A percentile compares a stretch with the other conserved stretches of the same genome.
Evolutionary conservation across 2,888 invertebrate genomes (phyloP).

Genomic region (Cetonia aurata): DNA sequence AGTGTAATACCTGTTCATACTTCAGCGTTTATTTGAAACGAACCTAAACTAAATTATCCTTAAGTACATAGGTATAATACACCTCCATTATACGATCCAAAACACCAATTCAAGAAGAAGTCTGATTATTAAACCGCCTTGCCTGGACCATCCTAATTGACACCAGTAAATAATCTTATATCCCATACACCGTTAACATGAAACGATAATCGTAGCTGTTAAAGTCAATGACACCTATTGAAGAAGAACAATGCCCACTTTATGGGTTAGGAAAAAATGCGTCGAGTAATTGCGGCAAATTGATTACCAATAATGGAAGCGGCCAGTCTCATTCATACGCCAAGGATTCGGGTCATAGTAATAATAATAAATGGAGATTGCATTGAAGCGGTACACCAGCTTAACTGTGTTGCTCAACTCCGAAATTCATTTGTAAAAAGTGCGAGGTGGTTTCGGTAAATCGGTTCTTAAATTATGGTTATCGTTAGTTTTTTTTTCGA

Average conservation of each 20-base stretch:
- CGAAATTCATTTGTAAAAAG: constrained; percentile 20
- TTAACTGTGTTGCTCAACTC: constrained; percentile 21
- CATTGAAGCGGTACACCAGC: constrained; percentile 11
- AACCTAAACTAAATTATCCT: constrained; percentile 1
- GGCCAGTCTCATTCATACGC: constrained; percentile 22
- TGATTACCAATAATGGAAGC: constrained; percentile 29
- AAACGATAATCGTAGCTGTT: constrained; percentile 11
- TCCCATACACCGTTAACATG: neutral
- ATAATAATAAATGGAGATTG: constrained; percentile 14
- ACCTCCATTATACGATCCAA: neutral
- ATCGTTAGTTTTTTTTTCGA: neutral
- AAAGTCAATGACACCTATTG: constrained; percentile 24
- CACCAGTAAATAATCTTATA: constrained; percentile 15
- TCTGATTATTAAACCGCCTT: neutral
- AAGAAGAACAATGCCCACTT: constrained; percentile 13
- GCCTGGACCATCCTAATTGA: neutral
- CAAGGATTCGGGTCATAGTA: constrained; percentile 31
- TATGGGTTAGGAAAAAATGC: constrained; percentile 13
- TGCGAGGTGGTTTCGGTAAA: constrained; percentile 6
- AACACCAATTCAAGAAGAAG: constrained; percentile 8
- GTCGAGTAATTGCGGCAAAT: constrained; percentile 32
- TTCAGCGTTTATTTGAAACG: no score
- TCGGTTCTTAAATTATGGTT: constrained; percentile 5
- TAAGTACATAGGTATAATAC: constrained; percentile 5
- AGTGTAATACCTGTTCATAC: no score